phyloP scores from a whole-genome alignment of 2,888 invertebrate genomes.

The Pegoplata infirma region DNA sequence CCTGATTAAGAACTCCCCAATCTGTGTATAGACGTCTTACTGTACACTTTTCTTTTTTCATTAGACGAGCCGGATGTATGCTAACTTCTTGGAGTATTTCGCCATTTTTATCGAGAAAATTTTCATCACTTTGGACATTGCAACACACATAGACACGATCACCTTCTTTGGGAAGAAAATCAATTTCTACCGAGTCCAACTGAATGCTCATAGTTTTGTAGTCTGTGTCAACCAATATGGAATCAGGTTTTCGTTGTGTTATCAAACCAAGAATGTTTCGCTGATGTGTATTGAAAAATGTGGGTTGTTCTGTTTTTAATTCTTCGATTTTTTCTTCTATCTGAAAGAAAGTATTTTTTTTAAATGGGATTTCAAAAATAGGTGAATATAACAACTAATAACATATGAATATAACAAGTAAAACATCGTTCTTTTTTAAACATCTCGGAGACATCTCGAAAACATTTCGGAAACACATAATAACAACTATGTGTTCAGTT shows the following conservation, averaged over 20 bases:
- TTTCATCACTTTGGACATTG: slow-evolving; percentile 81
- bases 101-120: slow-evolving; percentile 78
- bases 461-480: too few species aligned
- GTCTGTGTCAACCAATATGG: slow-evolving; percentile 78
- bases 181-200: slow-evolving; percentile 82
- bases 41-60: slow-evolving; percentile 78
- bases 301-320: slow-evolving; percentile 65
- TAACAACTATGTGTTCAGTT: too few species aligned
- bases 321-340: slow-evolving; percentile 66
- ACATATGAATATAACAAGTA: too few species aligned
- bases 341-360: slow-evolving; percentile 56
- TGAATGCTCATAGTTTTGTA: slow-evolving; percentile 80
- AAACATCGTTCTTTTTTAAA: too few species aligned
- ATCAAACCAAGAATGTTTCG: slow-evolving; percentile 71
- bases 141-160: slow-evolving; percentile 84
- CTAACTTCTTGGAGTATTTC: slow-evolving; percentile 82
- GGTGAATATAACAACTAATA: too few species aligned
- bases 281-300: slow-evolving; percentile 71
- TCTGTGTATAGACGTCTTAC: slow-evolving; percentile 77
- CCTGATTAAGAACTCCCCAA: slow-evolving; percentile 81
- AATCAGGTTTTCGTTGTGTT: slow-evolving; percentile 65
- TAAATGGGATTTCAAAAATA: too few species aligned
- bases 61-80: slow-evolving; percentile 81
- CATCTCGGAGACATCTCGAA: too few species aligned
- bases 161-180: slow-evolving; percentile 84